Conservation (phyloP, 2,888 invertebrate species). For the Eutolmus rufibarbis region DNA sequence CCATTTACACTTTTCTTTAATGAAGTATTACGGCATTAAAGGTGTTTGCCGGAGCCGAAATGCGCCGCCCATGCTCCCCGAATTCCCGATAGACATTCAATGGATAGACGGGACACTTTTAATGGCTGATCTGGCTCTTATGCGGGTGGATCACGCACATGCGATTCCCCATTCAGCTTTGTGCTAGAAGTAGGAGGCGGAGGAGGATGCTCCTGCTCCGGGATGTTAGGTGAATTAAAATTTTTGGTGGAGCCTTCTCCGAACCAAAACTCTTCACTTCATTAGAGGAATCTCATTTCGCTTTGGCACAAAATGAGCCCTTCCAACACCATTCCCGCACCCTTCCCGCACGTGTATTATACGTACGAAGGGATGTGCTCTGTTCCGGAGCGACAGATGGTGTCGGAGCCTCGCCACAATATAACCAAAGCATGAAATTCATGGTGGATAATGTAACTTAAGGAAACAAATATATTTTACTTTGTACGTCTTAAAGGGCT, state of each 20-base stretch:
- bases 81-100: not conserved
- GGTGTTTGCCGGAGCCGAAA: constrained; percentile 44
- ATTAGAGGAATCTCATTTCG: constrained; percentile 36
- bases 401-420: constrained; percentile 26
- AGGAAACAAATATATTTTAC: constrained; percentile 46
- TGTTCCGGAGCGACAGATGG: constrained; percentile 24
- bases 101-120: constrained; percentile 21
- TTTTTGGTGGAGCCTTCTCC: not conserved
- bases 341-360: constrained; percentile 10
- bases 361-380: constrained; percentile 14
- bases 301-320: constrained; percentile 8
- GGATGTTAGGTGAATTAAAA: constrained; percentile 22
- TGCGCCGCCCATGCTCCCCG: constrained; percentile 2
- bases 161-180: not conserved
- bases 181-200: not conserved
- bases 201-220: not conserved
- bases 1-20: constrained; percentile 49
- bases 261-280: constrained; percentile 31
- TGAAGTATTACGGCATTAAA: constrained; percentile 47
- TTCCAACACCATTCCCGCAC: not conserved
- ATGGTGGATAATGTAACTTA: constrained; percentile 43
- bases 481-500: constrained; percentile 45
- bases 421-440: constrained; percentile 42
- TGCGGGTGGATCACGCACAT: constrained; percentile 8
- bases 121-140: constrained; percentile 2